Evolutionary conservation across 2,888 invertebrate genomes (phyloP).

Genomic region (Aphrophora alni): DNA sequence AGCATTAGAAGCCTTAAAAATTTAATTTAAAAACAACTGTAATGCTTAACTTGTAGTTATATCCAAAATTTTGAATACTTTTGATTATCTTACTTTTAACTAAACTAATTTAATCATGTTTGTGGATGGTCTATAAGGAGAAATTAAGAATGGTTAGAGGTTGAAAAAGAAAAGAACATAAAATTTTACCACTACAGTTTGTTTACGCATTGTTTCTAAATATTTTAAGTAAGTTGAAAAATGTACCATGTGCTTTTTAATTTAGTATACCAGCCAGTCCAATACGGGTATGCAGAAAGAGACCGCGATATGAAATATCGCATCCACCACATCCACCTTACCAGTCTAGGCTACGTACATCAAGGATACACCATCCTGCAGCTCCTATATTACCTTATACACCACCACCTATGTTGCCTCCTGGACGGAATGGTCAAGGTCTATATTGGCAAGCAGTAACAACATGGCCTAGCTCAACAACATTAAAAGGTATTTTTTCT

Average conservation of each 20-base stretch:
- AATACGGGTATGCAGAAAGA: slow-evolving; percentile 58
- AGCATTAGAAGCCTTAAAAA: no score
- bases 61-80: no score
- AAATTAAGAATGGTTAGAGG: no score
- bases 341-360: slow-evolving; percentile 62
- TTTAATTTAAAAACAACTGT: no score
- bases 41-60: no score
- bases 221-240: background rate
- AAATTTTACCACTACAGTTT: no score
- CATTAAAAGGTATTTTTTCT: slow-evolving; percentile 45
- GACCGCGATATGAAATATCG: slow-evolving; percentile 55
- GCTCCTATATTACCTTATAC: slow-evolving; percentile 73
- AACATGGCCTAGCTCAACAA: slow-evolving; percentile 55
- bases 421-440: slow-evolving; percentile 87
- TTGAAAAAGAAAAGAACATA: no score
- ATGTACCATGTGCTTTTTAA: background rate
- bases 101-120: no score
- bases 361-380: slow-evolving; percentile 55
- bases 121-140: no score
- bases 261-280: slow-evolving; percentile 72
- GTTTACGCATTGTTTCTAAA: no score
- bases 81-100: no score
- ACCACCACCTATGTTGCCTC: slow-evolving; percentile 93
- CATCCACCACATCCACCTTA: slow-evolving; percentile 56
- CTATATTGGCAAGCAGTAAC: slow-evolving; percentile 68